phyloP scores from a whole-genome alignment of 2,113 vertebrate species.

The Caranx melampygus region DNA sequence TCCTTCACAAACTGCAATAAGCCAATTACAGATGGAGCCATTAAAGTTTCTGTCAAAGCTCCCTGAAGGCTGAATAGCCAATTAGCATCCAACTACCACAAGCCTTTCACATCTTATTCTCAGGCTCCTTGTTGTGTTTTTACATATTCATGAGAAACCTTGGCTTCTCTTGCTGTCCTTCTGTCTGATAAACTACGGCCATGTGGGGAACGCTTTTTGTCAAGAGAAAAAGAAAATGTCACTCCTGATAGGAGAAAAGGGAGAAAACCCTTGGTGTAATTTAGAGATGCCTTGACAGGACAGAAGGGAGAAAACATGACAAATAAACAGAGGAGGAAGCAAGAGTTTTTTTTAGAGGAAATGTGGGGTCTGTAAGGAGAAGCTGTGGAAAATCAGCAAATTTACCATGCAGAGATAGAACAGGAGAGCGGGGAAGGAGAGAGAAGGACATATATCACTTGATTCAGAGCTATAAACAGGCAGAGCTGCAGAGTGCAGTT shows the following conservation, averaged over 20 bases:
- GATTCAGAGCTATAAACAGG: constrained; percentile 25
- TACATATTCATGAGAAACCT: constrained; percentile 12
- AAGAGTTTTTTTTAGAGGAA: neutral
- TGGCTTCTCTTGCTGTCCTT: constrained; percentile 8
- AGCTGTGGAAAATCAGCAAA: constrained; percentile 23
- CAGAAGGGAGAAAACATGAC: constrained; percentile 19
- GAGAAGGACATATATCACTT: constrained; percentile 24
- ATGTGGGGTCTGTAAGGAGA: neutral
- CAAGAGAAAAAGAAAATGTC: constrained; percentile 9
- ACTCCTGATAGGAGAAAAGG: neutral
- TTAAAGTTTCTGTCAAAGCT: constrained; percentile 28
- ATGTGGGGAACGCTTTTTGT: neutral
- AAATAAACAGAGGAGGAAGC: constrained; percentile 18
- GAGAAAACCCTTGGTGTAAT: neutral
- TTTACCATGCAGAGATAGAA: neutral
- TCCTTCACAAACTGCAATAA: neutral
- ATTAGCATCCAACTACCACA: constrained; percentile 13
- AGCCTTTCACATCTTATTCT: constrained; percentile 18
- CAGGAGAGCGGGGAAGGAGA: neutral
- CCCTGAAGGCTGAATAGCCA: constrained; percentile 22
- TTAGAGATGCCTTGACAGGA: neutral
- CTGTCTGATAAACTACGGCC: neutral
- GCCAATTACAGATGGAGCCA: constrained; percentile 30
- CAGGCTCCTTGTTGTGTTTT: neutral
- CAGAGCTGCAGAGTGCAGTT: constrained; percentile 12